Conservation (phyloP, 64 coral and sea anemone genomes). For the Acropora tenuis region DNA sequence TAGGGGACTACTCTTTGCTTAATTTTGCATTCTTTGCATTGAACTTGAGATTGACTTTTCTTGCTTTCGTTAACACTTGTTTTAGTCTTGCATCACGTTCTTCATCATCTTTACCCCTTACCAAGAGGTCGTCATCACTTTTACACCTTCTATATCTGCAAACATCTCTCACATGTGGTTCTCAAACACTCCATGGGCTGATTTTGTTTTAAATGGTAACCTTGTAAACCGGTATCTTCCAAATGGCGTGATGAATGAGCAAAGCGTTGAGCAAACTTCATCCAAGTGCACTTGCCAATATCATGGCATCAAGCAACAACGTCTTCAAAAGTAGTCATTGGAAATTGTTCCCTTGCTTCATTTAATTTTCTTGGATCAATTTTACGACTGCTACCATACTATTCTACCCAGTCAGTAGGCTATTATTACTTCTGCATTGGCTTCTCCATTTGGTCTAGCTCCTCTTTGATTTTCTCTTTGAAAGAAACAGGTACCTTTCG, state of each 20-base stretch:
- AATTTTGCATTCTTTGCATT: too few species aligned
- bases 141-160: slow-evolving; percentile 4
- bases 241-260: too few species aligned
- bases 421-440: slow-evolving; percentile 14
- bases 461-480: too few species aligned
- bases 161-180: slow-evolving; percentile 47
- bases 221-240: slow-evolving; percentile 53
- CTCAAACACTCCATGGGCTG: slow-evolving; percentile 61
- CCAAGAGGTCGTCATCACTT: slow-evolving; percentile 44
- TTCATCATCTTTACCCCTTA: slow-evolving; percentile 33
- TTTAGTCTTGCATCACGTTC: slow-evolving; percentile 2
- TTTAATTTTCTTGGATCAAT: not conserved
- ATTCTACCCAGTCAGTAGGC: slow-evolving; percentile 35
- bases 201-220: slow-evolving; percentile 63
- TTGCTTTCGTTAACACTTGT: too few species aligned
- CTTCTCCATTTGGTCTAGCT: slow-evolving; percentile 37
- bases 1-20: too few species aligned
- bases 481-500: too few species aligned
- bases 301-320: slow-evolving; percentile 5
- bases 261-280: not conserved
- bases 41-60: too few species aligned
- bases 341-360: slow-evolving; percentile 29
- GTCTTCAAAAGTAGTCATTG: slow-evolving; percentile 41
- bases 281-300: slow-evolving; percentile 52
- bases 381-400: slow-evolving; percentile 55